Conservation (phyloP, 1,140 invertebrate species). For the Zaprionus davidi region DNA sequence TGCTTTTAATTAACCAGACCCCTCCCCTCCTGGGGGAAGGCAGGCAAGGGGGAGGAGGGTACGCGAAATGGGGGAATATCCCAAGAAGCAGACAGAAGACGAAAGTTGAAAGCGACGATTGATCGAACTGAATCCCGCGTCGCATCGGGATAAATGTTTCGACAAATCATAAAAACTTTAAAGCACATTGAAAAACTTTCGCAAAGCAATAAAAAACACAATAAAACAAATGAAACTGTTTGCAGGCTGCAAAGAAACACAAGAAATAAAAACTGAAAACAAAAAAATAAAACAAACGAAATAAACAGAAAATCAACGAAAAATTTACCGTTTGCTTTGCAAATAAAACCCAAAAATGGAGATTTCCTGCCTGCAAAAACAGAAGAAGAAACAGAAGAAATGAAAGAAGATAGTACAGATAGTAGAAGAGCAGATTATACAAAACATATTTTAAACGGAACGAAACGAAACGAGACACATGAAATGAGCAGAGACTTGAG, state of each 20-base stretch:
- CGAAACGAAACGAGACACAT: conserved; percentile 10
- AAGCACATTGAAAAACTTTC: conserved; percentile 33
- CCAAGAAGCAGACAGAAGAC: not conserved
- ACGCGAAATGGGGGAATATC: too few relatives aligned
- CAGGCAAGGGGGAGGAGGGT: not conserved
- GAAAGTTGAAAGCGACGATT: conserved; percentile 23
- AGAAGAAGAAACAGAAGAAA: conserved; percentile 58
- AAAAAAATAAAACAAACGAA: conserved; percentile 31
- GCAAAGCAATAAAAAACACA: conserved; percentile 52
- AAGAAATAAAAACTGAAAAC: conserved; percentile 39
- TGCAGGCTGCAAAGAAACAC: conserved; percentile 16
- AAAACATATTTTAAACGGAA: conserved; percentile 42
- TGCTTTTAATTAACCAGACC: conserved; percentile 50
- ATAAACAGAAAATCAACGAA: conserved; percentile 37
- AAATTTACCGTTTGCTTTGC: conserved; percentile 84
- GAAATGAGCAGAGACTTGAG: not conserved
- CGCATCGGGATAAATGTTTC: not conserved
- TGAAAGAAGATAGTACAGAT: conserved; percentile 71
- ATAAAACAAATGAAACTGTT: conserved; percentile 26
- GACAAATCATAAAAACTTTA: conserved; percentile 20
- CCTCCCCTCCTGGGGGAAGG: not conserved
- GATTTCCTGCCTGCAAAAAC: conserved; percentile 84
- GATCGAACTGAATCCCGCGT: conserved; percentile 11
- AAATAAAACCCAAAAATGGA: conserved; percentile 84
- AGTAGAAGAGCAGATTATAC: conserved; percentile 44